phyloP scores from a whole-genome alignment of 2,113 vertebrate species.

The Pongo abelii region DNA sequence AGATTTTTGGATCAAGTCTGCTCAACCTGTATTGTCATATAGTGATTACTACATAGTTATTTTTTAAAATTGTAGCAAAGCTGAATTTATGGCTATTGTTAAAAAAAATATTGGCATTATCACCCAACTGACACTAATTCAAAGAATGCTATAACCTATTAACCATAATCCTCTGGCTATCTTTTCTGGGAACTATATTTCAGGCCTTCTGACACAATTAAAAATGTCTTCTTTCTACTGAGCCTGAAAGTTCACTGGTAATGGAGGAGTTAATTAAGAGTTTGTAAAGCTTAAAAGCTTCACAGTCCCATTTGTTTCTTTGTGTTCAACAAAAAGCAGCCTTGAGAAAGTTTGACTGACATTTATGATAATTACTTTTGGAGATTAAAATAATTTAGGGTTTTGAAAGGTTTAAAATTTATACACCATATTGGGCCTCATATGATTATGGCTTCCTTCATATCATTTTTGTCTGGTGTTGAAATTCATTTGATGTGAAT shows the following conservation, averaged over 20 bases:
- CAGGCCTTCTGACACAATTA: not conserved
- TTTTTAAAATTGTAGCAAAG: not conserved
- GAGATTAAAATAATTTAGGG: slow-evolving; percentile 75
- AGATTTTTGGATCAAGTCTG: not conserved
- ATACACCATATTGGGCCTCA: slow-evolving; percentile 35
- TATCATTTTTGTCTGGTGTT: slow-evolving; percentile 55
- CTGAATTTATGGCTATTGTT: not conserved
- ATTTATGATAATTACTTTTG: slow-evolving; percentile 69
- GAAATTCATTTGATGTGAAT: slow-evolving; percentile 77
- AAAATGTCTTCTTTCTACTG: slow-evolving; percentile 21
- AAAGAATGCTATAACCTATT: not conserved
- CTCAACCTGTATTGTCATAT: not conserved
- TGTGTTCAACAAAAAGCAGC: slow-evolving; percentile 64
- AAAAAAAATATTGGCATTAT: not conserved
- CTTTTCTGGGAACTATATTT: not conserved
- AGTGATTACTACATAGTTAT: not conserved
- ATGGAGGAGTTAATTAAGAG: slow-evolving; percentile 42
- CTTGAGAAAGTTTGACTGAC: slow-evolving; percentile 67
- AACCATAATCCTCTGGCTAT: not conserved
- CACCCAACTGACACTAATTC: not conserved
- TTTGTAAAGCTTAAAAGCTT: slow-evolving; percentile 16
- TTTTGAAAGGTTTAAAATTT: slow-evolving; percentile 49
- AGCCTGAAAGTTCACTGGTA: not conserved
- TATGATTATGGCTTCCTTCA: slow-evolving; percentile 56
- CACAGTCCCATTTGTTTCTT: slow-evolving; percentile 69